A percentile compares a stretch with the other conserved stretches of the same genome.
These are phyloP conservation scores for Pollachius pollachius DNA, from an alignment of 2,113 vertebrate genomes.

Conservation along the genomic window DNA sequence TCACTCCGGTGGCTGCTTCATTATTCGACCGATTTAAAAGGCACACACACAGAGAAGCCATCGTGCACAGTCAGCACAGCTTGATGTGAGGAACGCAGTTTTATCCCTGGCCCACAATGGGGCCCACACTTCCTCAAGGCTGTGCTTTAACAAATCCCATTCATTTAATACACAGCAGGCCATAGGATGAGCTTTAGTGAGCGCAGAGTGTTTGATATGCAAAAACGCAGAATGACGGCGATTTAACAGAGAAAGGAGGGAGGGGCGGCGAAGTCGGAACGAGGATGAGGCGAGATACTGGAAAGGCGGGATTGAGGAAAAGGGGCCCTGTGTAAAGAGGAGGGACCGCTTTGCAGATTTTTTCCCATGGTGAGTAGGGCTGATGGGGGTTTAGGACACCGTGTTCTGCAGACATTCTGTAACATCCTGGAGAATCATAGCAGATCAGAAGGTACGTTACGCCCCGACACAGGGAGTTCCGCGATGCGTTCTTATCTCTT, in stretches of 20 bases:
- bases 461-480: conserved; percentile 10
- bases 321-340: conserved; percentile 7
- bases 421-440: too few relatives aligned
- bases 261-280: background rate
- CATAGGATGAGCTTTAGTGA: conserved; percentile 44
- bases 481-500: conserved; percentile 37
- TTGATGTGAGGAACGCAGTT: conserved; percentile 16
- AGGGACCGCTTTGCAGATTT: too few relatives aligned
- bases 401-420: too few relatives aligned
- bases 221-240: conserved; percentile 47
- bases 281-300: background rate
- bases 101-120: conserved; percentile 32
- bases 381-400: too few relatives aligned
- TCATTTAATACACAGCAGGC: conserved; percentile 52
- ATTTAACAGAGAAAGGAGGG: conserved; percentile 13
- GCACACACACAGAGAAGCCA: conserved; percentile 28
- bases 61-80: conserved; percentile 40
- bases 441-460: too few relatives aligned
- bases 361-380: too few relatives aligned
- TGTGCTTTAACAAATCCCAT: conserved; percentile 55
- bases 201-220: conserved; percentile 43
- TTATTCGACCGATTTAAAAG: conserved; percentile 35
- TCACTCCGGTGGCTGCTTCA: conserved; percentile 27
- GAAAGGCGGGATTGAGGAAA: conserved; percentile 23
- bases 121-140: conserved; percentile 43